Percentiles rank a stretch among this genome's conserved stretches.
phyloP scores from a whole-genome alignment of 2,888 invertebrate species.

The Pammene fasciana region DNA sequence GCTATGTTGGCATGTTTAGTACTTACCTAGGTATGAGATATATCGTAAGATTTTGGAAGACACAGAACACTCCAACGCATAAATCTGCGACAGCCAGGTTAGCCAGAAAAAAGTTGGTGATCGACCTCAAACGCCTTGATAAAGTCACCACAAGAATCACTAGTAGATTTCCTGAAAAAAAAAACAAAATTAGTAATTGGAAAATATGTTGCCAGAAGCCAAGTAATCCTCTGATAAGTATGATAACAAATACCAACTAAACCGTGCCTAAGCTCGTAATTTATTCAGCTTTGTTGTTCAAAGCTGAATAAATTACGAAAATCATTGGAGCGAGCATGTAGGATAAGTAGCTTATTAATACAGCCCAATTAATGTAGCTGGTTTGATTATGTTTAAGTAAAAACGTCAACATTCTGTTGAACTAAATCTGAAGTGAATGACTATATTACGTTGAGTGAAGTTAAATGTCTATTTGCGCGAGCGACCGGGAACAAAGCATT shows the following conservation, averaged over 20 bases:
- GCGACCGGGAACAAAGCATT: constrained; percentile 9
- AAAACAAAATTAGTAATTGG: constrained; percentile 38
- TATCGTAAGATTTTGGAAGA: constrained; percentile 93
- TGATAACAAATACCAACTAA: constrained; percentile 1
- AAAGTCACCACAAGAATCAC: constrained; percentile 93
- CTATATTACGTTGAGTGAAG: constrained; percentile 6
- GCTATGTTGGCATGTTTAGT: constrained; percentile 6
- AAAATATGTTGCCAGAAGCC: neutral
- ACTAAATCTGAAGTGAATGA: constrained; percentile 20
- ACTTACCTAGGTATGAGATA: constrained; percentile 89
- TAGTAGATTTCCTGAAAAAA: constrained; percentile 91
- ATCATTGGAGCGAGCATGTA: neutral
- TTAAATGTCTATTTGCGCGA: constrained; percentile 29
- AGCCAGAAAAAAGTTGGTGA: constrained; percentile 96
- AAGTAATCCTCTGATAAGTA: neutral
- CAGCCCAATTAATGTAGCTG: too few relatives aligned
- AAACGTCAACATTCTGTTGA: constrained; percentile 6
- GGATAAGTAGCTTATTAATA: neutral
- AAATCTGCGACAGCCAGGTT: constrained; percentile 95
- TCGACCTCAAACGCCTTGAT: constrained; percentile 91
- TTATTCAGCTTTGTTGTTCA: constrained; percentile 15
- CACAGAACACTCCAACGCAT: constrained; percentile 96
- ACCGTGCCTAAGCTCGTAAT: constrained; percentile 1
- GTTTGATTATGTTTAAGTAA: neutral
- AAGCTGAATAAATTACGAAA: too few relatives aligned